These are phyloP conservation scores for Bujurquina vittata DNA, from an alignment of 2,113 vertebrate genomes.

Conservation along the genomic window DNA sequence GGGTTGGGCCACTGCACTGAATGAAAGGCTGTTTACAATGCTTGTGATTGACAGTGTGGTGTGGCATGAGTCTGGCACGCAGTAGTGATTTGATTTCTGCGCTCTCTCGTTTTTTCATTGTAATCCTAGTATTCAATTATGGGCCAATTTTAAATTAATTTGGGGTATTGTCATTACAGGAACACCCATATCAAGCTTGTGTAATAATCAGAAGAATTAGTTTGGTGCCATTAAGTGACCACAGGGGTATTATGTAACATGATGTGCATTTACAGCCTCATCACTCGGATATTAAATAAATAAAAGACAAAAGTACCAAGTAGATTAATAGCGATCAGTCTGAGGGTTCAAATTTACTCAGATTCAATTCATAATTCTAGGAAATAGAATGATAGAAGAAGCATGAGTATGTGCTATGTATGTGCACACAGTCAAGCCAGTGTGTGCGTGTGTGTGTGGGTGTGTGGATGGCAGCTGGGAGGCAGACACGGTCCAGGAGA, in stretches of 20 bases:
- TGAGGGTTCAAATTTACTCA: not conserved
- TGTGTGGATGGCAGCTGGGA: constrained; percentile 82
- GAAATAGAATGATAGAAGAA: constrained; percentile 23
- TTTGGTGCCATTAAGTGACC: constrained; percentile 46
- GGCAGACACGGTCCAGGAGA: constrained; percentile 80
- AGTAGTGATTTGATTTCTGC: constrained; percentile 28
- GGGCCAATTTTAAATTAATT: constrained; percentile 44
- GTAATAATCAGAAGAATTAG: constrained; percentile 55
- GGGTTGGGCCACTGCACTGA: constrained; percentile 68
- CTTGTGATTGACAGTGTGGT: constrained; percentile 60
- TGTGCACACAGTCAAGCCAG: constrained; percentile 37
- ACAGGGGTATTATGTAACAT: constrained; percentile 40
- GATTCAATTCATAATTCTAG: constrained; percentile 19
- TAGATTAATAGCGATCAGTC: constrained; percentile 15
- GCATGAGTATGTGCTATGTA: constrained; percentile 9
- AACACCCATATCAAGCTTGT: constrained; percentile 46
- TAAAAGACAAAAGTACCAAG: constrained; percentile 19
- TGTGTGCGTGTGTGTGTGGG: constrained; percentile 54
- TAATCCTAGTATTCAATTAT: constrained; percentile 34
- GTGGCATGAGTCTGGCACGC: constrained; percentile 39
- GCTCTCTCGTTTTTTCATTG: constrained; percentile 24
- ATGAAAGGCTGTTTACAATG: constrained; percentile 60
- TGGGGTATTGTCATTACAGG: constrained; percentile 40
- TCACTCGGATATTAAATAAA: constrained; percentile 21
- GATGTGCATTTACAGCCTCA: constrained; percentile 39